These are phyloP conservation scores for Steatocranus sp. DNA, from an alignment of 2,797 vertebrate genomes.

Conservation along the genomic window DNA sequence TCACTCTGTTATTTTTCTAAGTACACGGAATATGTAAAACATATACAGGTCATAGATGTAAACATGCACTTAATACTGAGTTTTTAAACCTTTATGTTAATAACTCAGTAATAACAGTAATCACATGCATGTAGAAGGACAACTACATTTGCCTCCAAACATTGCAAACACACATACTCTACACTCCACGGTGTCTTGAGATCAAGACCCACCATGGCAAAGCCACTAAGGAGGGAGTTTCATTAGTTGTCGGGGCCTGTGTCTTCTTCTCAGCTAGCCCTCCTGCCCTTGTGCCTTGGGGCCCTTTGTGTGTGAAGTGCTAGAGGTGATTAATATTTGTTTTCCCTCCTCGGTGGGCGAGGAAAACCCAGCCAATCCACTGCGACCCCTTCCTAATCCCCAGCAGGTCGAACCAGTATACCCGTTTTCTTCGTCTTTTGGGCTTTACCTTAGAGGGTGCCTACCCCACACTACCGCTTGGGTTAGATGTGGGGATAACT, in stretches of 20 bases:
- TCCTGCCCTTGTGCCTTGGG: constrained; percentile 38
- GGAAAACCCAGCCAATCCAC: constrained; percentile 73
- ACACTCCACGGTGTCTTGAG: constrained; percentile 9
- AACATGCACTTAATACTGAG: not conserved
- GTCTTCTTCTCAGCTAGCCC: constrained; percentile 38
- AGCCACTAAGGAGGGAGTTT: constrained; percentile 35
- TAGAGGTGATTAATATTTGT: constrained; percentile 82
- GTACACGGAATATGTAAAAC: not conserved
- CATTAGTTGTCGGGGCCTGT: constrained; percentile 48
- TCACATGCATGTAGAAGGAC: not conserved
- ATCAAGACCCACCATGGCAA: not conserved
- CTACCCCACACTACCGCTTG: not conserved
- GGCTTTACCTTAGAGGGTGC: not conserved
- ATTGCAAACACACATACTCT: not conserved
- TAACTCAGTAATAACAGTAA: not conserved
- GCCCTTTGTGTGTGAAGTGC: constrained; percentile 66
- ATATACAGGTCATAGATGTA: not conserved
- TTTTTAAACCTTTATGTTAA: not conserved
- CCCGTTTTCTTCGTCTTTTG: constrained; percentile 34
- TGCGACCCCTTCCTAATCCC: constrained; percentile 68
- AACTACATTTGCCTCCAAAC: not conserved
- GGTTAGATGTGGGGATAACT: not conserved
- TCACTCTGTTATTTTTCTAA: not conserved
- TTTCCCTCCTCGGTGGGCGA: constrained; percentile 74
- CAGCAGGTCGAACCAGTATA: constrained; percentile 40